Conservation (phyloP, 2,888 invertebrate species). For the Drosophila merina region DNA sequence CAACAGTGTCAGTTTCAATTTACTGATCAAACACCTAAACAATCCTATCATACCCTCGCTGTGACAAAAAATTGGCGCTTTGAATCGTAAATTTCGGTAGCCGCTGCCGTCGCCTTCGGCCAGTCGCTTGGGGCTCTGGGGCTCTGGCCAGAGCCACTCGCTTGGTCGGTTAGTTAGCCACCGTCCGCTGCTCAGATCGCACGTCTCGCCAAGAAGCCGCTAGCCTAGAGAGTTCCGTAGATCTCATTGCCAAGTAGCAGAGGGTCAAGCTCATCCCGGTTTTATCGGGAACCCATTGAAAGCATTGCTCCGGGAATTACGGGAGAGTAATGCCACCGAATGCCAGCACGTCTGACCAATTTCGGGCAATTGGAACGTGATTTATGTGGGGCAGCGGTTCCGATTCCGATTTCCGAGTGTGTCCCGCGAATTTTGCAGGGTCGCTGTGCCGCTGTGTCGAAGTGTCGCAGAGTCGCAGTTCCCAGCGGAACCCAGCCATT, state of each 20-base stretch:
- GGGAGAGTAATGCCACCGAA: conserved; percentile 43
- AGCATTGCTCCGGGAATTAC: conserved; percentile 17
- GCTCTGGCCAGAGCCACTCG: conserved; percentile 45
- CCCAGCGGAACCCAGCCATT: conserved; percentile 36
- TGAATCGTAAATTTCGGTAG: conserved; percentile 18
- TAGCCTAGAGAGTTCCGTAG: conserved; percentile 7
- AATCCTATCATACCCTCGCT: conserved; percentile 23
- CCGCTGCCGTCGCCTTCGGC: conserved; percentile 33
- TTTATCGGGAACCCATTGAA: conserved; percentile 21
- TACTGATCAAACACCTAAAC: conserved; percentile 5
- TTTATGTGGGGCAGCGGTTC: conserved; percentile 59
- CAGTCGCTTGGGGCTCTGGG: conserved; percentile 50
- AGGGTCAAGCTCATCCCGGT: conserved; percentile 1
- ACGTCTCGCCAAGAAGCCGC: conserved; percentile 38
- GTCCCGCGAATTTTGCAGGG: conserved; percentile 9
- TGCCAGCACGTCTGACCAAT: conserved; percentile 69
- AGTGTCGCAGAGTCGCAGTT: conserved; percentile 1
- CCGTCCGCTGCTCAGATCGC: conserved; percentile 70
- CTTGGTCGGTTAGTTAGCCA: conserved; percentile 62
- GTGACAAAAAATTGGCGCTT: conserved; percentile 2
- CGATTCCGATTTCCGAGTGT: conserved; percentile 20
- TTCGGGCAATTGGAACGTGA: conserved; percentile 64
- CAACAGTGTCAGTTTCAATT: neutral
- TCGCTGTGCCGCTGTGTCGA: neutral
- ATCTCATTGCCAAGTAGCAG: neutral